A percentile compares a stretch with the other conserved stretches of the same genome.
Evolutionary conservation across 2,888 invertebrate genomes (phyloP).

Genomic region (Agrochola litura): DNA sequence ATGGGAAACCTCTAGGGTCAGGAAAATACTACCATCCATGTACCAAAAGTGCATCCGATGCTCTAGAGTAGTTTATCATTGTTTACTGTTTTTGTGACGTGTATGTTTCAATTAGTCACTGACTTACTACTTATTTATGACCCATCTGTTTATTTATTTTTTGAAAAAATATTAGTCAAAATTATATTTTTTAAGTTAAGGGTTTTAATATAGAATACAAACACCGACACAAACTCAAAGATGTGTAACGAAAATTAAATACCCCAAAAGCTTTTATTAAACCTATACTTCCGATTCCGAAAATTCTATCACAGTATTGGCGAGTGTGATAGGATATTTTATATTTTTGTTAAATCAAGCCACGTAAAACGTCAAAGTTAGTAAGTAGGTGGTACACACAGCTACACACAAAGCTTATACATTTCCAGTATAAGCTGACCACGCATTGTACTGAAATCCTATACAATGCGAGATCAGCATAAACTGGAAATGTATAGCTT

Average conservation of each 20-base stretch:
- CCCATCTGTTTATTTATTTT: background rate
- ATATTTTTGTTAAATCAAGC: too few relatives aligned
- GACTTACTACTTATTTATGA: background rate
- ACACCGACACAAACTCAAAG: background rate
- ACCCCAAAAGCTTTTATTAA: too few relatives aligned
- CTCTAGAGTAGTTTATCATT: background rate
- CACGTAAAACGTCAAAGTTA: too few relatives aligned
- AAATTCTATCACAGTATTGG: too few relatives aligned
- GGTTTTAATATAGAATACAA: background rate
- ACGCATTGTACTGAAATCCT: too few relatives aligned
- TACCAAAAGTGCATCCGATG: background rate
- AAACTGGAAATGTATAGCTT: too few relatives aligned
- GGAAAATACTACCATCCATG: background rate
- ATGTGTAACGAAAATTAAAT: background rate
- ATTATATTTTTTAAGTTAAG: background rate
- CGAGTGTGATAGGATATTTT: too few relatives aligned
- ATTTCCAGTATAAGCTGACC: too few relatives aligned
- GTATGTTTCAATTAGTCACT: background rate
- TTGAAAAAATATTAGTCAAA: background rate
- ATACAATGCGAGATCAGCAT: too few relatives aligned
- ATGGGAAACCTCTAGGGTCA: constrained; percentile 11
- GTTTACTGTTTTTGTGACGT: background rate
- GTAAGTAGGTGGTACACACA: too few relatives aligned
- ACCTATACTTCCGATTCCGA: too few relatives aligned
- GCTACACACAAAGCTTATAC: too few relatives aligned